Evolutionary conservation across 2,113 vertebrate species (phyloP).

Genomic region (Nothocercus nigrocapillus): DNA sequence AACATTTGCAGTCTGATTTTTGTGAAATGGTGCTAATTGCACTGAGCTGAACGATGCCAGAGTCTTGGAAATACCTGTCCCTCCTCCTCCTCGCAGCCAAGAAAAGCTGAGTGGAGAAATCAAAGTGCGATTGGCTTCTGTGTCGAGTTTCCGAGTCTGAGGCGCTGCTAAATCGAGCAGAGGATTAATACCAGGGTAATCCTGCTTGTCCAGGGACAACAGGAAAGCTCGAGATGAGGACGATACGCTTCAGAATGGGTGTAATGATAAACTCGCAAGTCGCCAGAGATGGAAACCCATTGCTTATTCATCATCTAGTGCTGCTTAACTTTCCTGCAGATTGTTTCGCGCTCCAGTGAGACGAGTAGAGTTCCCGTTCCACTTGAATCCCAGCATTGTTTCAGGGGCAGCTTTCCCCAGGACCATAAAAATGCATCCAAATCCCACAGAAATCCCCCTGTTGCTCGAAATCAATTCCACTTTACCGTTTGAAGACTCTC

Average conservation of each 20-base stretch:
- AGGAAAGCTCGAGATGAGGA: not conserved
- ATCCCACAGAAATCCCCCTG: not conserved
- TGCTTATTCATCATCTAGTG: not conserved
- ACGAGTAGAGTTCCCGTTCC: not conserved
- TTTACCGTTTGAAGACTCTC: not conserved
- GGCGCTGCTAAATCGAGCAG: not conserved
- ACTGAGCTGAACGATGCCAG: not conserved
- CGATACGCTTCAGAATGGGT: slow-evolving; percentile 4
- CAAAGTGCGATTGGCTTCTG: not conserved
- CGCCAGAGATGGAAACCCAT: not conserved
- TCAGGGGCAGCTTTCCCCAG: not conserved
- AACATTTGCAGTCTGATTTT: slow-evolving; percentile 3
- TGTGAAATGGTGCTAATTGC: slow-evolving; percentile 58
- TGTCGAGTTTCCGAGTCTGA: not conserved
- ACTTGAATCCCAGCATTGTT: not conserved
- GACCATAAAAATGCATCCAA: slow-evolving; percentile 1
- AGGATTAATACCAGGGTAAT: slow-evolving; percentile 56
- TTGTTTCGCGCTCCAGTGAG: not conserved
- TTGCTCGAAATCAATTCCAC: not conserved
- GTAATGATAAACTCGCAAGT: not conserved
- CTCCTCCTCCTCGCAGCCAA: not conserved
- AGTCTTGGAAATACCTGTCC: slow-evolving; percentile 32
- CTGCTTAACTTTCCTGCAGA: not conserved
- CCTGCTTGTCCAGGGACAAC: slow-evolving; percentile 38
- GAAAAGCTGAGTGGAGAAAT: slow-evolving; percentile 29